Conservation (phyloP, 1,140 invertebrate genomes). For the Calycopis cecrops region DNA sequence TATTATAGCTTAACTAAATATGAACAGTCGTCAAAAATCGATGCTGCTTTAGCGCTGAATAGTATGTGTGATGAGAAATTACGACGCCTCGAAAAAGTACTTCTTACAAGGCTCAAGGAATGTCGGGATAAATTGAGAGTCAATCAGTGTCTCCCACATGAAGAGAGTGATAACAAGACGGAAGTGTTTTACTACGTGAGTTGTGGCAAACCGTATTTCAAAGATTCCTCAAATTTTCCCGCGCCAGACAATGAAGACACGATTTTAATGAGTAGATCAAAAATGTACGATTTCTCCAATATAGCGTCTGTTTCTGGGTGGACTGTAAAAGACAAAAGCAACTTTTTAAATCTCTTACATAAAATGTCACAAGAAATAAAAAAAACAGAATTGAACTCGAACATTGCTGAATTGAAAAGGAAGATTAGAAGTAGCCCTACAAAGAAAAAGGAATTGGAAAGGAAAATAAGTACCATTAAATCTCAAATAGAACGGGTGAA, state of each 20-base stretch:
- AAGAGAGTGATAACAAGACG: constrained; percentile 24
- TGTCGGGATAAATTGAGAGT: constrained; percentile 39
- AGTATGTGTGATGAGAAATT: constrained; percentile 52
- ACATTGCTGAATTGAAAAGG: constrained; percentile 38
- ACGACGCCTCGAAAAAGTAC: constrained; percentile 38
- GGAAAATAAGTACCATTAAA: constrained; percentile 33
- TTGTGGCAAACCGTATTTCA: constrained; percentile 61
- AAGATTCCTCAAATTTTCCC: constrained; percentile 43
- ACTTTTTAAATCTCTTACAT: constrained; percentile 35
- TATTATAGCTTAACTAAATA: constrained; percentile 12
- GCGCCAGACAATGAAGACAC: constrained; percentile 58
- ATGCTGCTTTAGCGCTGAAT: constrained; percentile 43
- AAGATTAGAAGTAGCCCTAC: constrained; percentile 27
- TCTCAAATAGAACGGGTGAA: constrained; percentile 32
- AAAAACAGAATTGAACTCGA: constrained; percentile 34
- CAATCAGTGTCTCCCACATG: constrained; percentile 22
- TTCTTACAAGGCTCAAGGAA: constrained; percentile 36
- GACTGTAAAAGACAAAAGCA: constrained; percentile 55
- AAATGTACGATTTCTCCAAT: constrained; percentile 54
- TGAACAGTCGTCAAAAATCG: constrained; percentile 37
- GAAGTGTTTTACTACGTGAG: constrained; percentile 40
- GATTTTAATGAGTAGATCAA: constrained; percentile 38
- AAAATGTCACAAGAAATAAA: constrained; percentile 44
- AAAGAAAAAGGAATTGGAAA: constrained; percentile 25
- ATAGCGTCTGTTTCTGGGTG: constrained; percentile 45